phyloP scores from a whole-genome alignment of 2,888 invertebrate genomes.

The Apeira syringaria region DNA sequence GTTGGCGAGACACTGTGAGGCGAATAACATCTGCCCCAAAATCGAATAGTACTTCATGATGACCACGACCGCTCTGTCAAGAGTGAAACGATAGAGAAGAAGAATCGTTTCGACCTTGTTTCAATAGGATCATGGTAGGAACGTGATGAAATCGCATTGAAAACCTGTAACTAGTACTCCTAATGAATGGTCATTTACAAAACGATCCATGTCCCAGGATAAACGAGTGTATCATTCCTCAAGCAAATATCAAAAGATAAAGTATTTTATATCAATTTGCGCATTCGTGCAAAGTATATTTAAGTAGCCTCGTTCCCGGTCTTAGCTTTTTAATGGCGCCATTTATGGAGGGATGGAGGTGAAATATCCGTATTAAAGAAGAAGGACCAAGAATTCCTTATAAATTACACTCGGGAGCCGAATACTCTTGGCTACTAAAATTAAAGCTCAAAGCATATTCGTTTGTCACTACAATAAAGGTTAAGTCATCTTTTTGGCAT shows the following conservation, averaged over 20 bases:
- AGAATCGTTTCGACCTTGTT: no score
- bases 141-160: no score
- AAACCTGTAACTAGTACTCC: no score
- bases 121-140: no score
- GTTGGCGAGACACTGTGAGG: no score
- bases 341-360: conserved; percentile 63
- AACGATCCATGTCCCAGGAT: conserved; percentile 36
- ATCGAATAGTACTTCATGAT: no score
- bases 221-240: conserved; percentile 31
- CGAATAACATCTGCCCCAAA: no score
- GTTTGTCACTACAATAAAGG: conserved; percentile 25
- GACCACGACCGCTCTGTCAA: no score
- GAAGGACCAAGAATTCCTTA: conserved; percentile 57
- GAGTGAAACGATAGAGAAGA: no score
- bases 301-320: conserved; percentile 64
- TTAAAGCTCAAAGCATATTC: conserved; percentile 36
- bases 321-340: conserved; percentile 72
- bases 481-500: background rate
- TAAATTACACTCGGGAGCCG: conserved; percentile 51
- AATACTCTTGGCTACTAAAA: conserved; percentile 46
- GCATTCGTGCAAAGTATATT: conserved; percentile 76
- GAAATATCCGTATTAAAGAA: conserved; percentile 64
- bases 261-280: conserved; percentile 79
- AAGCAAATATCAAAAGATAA: conserved; percentile 62
- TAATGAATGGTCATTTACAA: conserved; percentile 26